Evolutionary conservation across 1,140 invertebrate genomes (phyloP).

Genomic region (Aradophagus sp.): DNA sequence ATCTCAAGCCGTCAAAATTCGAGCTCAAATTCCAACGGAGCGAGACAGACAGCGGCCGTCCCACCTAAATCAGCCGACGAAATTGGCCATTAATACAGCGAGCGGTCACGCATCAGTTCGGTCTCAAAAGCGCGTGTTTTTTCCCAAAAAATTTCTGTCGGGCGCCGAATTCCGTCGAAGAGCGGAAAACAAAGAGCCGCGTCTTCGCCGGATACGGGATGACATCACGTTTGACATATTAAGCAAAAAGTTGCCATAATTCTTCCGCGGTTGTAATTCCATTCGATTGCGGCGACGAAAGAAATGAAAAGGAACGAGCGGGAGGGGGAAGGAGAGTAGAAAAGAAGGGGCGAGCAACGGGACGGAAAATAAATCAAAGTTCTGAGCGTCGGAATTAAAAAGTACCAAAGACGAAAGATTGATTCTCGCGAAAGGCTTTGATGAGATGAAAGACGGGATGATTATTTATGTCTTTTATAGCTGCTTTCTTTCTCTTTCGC

Average conservation of each 20-base stretch:
- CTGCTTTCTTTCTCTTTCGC: conserved; percentile 3
- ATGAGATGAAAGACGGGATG: conserved; percentile 39
- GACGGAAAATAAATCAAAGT: conserved; percentile 42
- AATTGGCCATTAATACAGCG: conserved; percentile 19
- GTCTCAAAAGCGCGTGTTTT: conserved; percentile 5
- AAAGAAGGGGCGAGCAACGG: conserved; percentile 13
- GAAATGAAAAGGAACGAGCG: no score
- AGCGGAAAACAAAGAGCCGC: conserved; percentile 41
- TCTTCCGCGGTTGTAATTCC: conserved; percentile 35
- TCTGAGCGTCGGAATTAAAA: conserved; percentile 32
- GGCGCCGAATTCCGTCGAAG: conserved; percentile 2
- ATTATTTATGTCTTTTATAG: conserved; percentile 18
- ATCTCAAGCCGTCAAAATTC: no score
- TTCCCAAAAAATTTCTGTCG: conserved; percentile 14
- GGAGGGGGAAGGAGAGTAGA: conserved; percentile 7
- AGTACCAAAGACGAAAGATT: conserved; percentile 36
- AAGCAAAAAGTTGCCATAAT: conserved; percentile 45
- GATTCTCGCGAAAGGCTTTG: conserved; percentile 48
- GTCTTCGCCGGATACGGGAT: conserved; percentile 17
- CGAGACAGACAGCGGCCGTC: conserved; percentile 5
- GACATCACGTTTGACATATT: conserved; percentile 52
- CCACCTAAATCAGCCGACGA: conserved; percentile 26
- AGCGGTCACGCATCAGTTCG: conserved; percentile 19
- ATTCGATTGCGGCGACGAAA: conserved; percentile 38
- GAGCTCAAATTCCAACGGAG: background rate